These are phyloP conservation scores for Choloepus didactylus DNA, from an alignment of 2,797 vertebrate species.

Conservation along the genomic window DNA sequence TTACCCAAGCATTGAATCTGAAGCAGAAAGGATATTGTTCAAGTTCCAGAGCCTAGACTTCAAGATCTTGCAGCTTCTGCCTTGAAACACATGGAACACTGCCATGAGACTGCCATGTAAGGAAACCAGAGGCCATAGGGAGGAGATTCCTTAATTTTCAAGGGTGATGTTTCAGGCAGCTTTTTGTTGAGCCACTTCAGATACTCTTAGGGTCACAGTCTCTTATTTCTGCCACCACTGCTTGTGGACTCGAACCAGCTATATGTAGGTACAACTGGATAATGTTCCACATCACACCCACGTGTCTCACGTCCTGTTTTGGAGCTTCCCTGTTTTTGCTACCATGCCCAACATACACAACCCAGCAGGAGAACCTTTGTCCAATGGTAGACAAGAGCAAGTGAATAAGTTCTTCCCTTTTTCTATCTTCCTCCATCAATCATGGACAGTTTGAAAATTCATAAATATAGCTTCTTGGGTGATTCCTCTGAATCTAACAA, in stretches of 20 bases:
- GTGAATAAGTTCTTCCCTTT: not conserved
- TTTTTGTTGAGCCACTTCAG: constrained; percentile 1
- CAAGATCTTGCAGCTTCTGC: not conserved
- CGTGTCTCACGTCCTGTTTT: not conserved
- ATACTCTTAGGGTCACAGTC: not conserved
- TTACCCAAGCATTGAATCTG: not conserved
- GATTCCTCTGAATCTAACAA: not conserved
- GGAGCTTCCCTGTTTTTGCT: not conserved
- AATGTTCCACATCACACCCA: not conserved
- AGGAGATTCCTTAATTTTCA: not conserved
- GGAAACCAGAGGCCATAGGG: too few relatives aligned
- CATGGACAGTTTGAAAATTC: not conserved
- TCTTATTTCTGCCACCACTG: not conserved
- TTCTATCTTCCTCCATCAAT: not conserved
- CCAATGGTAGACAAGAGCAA: not conserved
- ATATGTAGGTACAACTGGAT: not conserved
- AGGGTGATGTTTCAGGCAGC: not conserved
- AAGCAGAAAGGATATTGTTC: not conserved
- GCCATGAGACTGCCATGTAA: too few relatives aligned
- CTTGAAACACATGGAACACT: not conserved
- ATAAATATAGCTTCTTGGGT: not conserved
- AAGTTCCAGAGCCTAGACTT: not conserved
- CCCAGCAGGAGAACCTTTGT: not conserved
- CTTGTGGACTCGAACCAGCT: not conserved
- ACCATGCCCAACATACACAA: not conserved